A percentile compares a stretch with the other conserved stretches of the same genome.
Evolutionary conservation across 1,140 invertebrate species (phyloP).

Genomic region (Cyclargus thomasi): DNA sequence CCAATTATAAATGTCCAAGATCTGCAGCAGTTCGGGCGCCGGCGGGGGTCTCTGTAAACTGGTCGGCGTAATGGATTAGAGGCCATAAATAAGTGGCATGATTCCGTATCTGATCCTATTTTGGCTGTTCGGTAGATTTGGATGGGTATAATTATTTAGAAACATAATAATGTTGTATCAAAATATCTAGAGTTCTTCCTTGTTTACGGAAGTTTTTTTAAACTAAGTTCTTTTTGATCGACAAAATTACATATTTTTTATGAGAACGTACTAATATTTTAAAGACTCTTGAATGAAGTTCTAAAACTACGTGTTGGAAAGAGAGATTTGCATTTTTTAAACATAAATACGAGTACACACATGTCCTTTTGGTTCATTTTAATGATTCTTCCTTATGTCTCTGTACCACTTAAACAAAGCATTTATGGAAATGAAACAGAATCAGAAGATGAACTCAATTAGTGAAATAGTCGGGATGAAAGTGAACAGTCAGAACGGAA

Average conservation of each 20-base stretch:
- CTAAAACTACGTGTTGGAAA: no score
- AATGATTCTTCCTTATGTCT: no score
- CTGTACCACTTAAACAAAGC: no score
- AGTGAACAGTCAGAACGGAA: background rate
- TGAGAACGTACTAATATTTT: no score
- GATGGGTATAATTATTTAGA: constrained; percentile 8
- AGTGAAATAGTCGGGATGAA: background rate
- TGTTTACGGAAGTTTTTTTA: no score
- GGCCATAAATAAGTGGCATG: constrained; percentile 27
- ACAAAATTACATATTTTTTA: no score
- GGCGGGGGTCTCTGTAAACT: constrained; percentile 22
- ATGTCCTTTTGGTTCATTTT: no score
- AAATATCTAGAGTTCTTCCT: background rate
- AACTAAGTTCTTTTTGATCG: no score
- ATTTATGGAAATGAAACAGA: no score
- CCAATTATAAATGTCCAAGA: constrained; percentile 28
- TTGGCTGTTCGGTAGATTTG: constrained; percentile 21
- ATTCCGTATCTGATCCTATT: constrained; percentile 22
- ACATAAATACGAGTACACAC: no score
- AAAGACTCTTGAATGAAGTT: no score
- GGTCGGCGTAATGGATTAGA: constrained; percentile 25
- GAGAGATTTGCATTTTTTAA: no score
- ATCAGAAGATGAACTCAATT: background rate
- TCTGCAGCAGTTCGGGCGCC: constrained; percentile 16
- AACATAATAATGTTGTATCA: background rate